phyloP scores from a whole-genome alignment of 2,797 vertebrate genomes.

The Pterois miles region DNA sequence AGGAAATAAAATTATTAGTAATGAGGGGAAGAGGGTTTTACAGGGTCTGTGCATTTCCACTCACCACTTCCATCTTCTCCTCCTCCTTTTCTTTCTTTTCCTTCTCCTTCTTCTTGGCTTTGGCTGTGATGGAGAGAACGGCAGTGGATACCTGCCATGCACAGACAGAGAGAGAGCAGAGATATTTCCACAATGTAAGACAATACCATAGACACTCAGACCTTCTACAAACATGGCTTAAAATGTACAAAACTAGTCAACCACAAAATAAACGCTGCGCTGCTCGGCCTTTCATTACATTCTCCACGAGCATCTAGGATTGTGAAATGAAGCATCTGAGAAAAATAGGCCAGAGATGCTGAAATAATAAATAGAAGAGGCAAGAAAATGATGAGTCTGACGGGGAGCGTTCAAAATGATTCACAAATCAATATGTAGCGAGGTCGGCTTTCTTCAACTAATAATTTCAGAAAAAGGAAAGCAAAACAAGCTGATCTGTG shows the following conservation, averaged over 20 bases:
- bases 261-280: slow-evolving; percentile 48
- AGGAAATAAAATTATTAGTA: background rate
- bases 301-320: slow-evolving; percentile 15
- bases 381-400: slow-evolving; percentile 34
- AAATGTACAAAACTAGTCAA: slow-evolving; percentile 40
- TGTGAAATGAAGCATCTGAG: slow-evolving; percentile 36
- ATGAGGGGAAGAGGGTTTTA: background rate
- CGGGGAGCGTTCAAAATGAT: slow-evolving; percentile 37
- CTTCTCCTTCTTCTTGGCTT: slow-evolving; percentile 99
- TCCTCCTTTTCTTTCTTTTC: slow-evolving; percentile 97
- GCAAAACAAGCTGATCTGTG: slow-evolving; percentile 29
- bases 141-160: slow-evolving; percentile 93
- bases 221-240: slow-evolving; percentile 48
- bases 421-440: slow-evolving; percentile 44
- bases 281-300: slow-evolving; percentile 16
- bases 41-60: slow-evolving; percentile 51
- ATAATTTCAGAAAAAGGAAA: slow-evolving; percentile 21
- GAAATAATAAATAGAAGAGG: slow-evolving; percentile 43
- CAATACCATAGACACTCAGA: slow-evolving; percentile 47
- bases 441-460: slow-evolving; percentile 28
- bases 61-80: slow-evolving; percentile 98
- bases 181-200: slow-evolving; percentile 53
- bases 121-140: slow-evolving; percentile 98
- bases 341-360: slow-evolving; percentile 29
- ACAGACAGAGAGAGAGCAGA: slow-evolving; percentile 18